Evolutionary conservation across 1,140 invertebrate species (phyloP).

Genomic region (Drosophila bifasciata): DNA sequence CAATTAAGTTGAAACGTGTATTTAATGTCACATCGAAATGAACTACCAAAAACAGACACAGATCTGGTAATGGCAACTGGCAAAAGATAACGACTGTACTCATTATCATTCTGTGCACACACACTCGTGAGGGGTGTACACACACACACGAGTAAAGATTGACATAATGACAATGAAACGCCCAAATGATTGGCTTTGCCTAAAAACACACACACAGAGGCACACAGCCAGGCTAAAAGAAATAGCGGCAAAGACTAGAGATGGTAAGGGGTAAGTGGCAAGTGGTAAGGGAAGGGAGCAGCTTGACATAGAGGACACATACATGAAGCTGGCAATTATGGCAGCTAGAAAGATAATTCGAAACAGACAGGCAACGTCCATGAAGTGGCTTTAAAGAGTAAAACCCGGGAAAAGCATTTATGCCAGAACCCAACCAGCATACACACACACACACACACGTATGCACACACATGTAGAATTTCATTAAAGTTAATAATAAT

Average conservation of each 20-base stretch:
- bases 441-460: not conserved
- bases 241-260: not conserved
- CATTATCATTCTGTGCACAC: constrained; percentile 53
- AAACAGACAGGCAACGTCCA: constrained; percentile 44
- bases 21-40: constrained; percentile 76
- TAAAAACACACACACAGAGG: constrained; percentile 32
- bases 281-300: not conserved
- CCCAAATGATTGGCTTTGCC: constrained; percentile 70
- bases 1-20: constrained; percentile 75
- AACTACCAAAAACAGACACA: constrained; percentile 71
- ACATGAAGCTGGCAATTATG: constrained; percentile 37
- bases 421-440: not conserved
- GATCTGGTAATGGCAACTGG: constrained; percentile 32
- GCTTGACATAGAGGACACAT: not conserved
- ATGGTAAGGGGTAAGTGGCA: not conserved
- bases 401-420: constrained; percentile 17
- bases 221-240: constrained; percentile 28
- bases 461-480: constrained; percentile 15
- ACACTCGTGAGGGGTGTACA: not conserved
- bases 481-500: constrained; percentile 71
- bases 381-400: constrained; percentile 67
- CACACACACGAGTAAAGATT: constrained; percentile 39
- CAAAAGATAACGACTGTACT: constrained; percentile 66
- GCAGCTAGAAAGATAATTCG: constrained; percentile 46
- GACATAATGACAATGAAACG: constrained; percentile 68